phyloP scores from a whole-genome alignment of 2,113 vertebrate genomes.

The cat (Felis catus) region DNA sequence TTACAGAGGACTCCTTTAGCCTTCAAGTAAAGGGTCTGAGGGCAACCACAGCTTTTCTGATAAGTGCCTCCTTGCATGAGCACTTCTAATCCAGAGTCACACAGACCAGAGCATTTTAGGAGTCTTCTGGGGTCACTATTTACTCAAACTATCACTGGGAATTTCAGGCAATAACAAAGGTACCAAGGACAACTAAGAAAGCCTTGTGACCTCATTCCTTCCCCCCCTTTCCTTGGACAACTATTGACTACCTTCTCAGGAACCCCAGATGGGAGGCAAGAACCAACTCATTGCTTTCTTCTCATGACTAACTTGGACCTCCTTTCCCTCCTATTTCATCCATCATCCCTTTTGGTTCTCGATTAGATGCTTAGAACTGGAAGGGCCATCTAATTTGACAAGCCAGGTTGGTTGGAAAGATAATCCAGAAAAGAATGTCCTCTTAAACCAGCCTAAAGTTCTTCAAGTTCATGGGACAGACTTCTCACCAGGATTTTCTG shows the following conservation, averaged over 20 bases:
- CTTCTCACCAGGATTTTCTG: slow-evolving; percentile 37
- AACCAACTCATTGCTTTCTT: slow-evolving; percentile 41
- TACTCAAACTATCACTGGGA: slow-evolving; percentile 22
- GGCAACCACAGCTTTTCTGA: neutral
- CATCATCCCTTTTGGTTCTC: neutral
- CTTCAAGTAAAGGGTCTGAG: neutral
- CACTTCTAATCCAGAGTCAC: neutral
- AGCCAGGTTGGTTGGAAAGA: neutral
- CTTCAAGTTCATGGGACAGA: slow-evolving; percentile 31
- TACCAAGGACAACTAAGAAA: neutral
- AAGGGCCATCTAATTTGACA: slow-evolving; percentile 33
- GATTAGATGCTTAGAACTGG: slow-evolving; percentile 33
- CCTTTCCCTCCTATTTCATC: neutral
- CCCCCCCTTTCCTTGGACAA: neutral
- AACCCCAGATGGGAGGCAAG: slow-evolving; percentile 20
- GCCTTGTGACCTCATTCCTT: neutral
- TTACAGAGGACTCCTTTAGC: slow-evolving; percentile 23
- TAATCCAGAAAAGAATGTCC: slow-evolving; percentile 22
- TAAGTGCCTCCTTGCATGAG: neutral
- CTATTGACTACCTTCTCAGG: neutral
- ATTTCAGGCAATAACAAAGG: slow-evolving; percentile 28
- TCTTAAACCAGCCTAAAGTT: slow-evolving; percentile 28
- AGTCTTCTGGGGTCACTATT: neutral
- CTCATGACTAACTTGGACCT: slow-evolving; percentile 33
- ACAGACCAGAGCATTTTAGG: slow-evolving; percentile 26